Evolutionary conservation across 1,140 invertebrate species (phyloP).

Genomic region (Magallana angulata): DNA sequence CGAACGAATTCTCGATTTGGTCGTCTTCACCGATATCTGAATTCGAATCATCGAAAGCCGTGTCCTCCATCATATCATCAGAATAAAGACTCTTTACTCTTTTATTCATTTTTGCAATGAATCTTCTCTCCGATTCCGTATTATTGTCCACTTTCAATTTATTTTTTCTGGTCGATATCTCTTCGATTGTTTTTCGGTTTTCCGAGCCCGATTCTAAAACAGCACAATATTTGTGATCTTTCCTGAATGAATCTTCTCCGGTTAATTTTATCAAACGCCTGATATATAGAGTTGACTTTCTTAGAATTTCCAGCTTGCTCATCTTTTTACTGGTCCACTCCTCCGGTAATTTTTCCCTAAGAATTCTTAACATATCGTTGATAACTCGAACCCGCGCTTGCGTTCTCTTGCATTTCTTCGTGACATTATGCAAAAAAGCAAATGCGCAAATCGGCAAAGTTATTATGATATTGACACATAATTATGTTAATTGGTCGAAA

Average conservation of each 20-base stretch:
- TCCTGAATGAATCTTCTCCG: background rate
- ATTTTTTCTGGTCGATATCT: no score
- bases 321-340: slow-evolving; percentile 42
- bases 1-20: background rate
- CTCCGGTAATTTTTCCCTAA: slow-evolving; percentile 23
- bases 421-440: background rate
- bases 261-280: background rate
- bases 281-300: slow-evolving; percentile 30
- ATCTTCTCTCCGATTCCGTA: background rate
- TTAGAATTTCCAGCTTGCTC: slow-evolving; percentile 39
- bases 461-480: no score
- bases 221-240: background rate
- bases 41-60: background rate
- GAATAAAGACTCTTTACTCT: background rate
- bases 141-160: background rate
- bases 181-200: background rate
- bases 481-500: background rate
- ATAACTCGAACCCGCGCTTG: slow-evolving; percentile 5
- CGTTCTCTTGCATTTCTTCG: slow-evolving; percentile 34
- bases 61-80: background rate
- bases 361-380: slow-evolving; percentile 33
- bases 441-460: background rate
- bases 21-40: background rate
- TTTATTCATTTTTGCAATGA: background rate
- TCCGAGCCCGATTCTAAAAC: background rate